A percentile compares a stretch with the other conserved stretches of the same genome.
Evolutionary conservation across 2,113 vertebrate genomes (phyloP).

Genomic region (Podocnemis expansa): DNA sequence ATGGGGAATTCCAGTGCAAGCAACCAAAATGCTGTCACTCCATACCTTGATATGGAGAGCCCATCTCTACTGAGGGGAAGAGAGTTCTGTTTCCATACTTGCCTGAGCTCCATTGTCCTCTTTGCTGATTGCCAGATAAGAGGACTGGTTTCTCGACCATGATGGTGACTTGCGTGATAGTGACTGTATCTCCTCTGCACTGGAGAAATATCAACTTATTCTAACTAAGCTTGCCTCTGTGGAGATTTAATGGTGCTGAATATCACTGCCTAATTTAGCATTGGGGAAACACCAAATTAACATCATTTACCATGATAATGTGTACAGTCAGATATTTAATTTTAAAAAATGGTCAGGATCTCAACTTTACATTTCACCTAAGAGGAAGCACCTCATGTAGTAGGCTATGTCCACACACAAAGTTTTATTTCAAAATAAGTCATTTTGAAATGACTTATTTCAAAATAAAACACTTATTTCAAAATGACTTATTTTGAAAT

Average conservation of each 20-base stretch:
- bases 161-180: slow-evolving; percentile 45
- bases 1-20: background rate
- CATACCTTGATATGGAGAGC: background rate
- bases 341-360: slow-evolving; percentile 34
- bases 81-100: background rate
- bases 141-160: slow-evolving; percentile 12
- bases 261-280: slow-evolving; percentile 53
- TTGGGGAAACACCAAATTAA: slow-evolving; percentile 45
- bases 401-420: too few species aligned
- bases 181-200: slow-evolving; percentile 37
- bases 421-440: too few species aligned
- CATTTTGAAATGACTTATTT: too few species aligned
- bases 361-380: slow-evolving; percentile 22
- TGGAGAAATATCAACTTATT: slow-evolving; percentile 30
- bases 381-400: background rate
- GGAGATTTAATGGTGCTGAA: slow-evolving; percentile 29
- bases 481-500: too few species aligned
- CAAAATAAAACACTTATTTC: too few species aligned
- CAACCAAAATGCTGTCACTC: background rate
- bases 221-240: slow-evolving; percentile 63
- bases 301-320: slow-evolving; percentile 31
- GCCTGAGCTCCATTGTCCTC: background rate
- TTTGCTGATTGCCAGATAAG: background rate
- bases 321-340: slow-evolving; percentile 23
- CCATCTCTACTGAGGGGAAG: background rate